Evolutionary conservation across 2,888 invertebrate species (phyloP).

Genomic region (Chymomyza caudatula): DNA sequence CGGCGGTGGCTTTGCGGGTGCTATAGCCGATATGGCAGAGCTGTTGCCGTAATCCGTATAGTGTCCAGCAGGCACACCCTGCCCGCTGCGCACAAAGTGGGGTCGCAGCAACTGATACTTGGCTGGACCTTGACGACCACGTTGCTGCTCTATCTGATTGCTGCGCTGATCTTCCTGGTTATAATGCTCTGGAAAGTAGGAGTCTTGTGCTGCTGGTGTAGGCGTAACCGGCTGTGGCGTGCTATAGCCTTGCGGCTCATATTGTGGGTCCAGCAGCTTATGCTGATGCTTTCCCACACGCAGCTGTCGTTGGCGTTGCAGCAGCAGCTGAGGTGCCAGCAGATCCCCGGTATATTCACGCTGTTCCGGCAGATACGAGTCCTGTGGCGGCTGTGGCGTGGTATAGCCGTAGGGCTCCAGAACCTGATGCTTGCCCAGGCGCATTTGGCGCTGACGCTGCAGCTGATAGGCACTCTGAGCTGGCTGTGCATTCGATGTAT

Average conservation of each 20-base stretch:
- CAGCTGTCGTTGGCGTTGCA: conserved; percentile 44
- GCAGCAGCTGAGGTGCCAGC: conserved; percentile 12
- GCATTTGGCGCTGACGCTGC: conserved; percentile 43
- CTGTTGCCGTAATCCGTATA: background rate
- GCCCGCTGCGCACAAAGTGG: background rate
- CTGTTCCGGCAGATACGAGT: conserved; percentile 43
- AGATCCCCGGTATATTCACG: background rate
- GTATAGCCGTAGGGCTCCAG: conserved; percentile 67
- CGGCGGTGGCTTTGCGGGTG: conserved; percentile 3
- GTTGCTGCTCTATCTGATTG: conserved; percentile 2
- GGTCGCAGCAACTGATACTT: background rate
- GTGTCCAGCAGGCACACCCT: background rate
- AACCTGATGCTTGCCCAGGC: conserved; percentile 42
- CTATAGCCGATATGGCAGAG: background rate
- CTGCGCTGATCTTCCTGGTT: background rate
- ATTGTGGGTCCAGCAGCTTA: conserved; percentile 30
- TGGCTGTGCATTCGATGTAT: conserved; percentile 67
- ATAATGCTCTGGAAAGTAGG: background rate
- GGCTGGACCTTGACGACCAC: background rate
- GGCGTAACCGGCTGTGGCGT: background rate
- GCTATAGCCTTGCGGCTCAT: background rate
- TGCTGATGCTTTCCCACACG: conserved; percentile 54
- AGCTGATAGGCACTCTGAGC: conserved; percentile 18
- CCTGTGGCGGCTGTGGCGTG: conserved; percentile 52
- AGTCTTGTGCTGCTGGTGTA: background rate